A percentile compares a stretch with the other conserved stretches of the same genome.
Evolutionary conservation across 2,888 invertebrate species (phyloP).

Genomic region (Sinodicranocentrus sp.): DNA sequence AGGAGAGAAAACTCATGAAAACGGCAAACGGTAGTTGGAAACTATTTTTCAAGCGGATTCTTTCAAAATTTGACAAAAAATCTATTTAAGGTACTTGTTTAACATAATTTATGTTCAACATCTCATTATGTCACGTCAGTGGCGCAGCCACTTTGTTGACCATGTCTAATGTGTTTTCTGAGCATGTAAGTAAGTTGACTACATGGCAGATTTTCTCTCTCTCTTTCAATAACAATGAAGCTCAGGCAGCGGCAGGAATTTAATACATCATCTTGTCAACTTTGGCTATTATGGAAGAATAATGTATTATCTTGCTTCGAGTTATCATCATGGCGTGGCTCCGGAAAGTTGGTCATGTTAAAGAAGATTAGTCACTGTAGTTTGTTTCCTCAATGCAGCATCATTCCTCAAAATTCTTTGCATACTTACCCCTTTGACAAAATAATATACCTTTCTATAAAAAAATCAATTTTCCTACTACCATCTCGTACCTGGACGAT

Average conservation of each 20-base stretch:
- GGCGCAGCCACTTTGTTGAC: slow-evolving; percentile 43
- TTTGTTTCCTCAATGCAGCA: no score
- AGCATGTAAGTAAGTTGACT: slow-evolving; percentile 17
- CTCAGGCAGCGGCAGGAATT: slow-evolving; percentile 24
- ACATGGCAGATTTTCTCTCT: slow-evolving; percentile 18
- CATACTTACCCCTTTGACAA: no score
- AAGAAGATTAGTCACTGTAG: no score
- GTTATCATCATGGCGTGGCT: not conserved
- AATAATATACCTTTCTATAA: no score
- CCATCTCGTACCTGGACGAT: no score
- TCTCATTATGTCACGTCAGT: slow-evolving; percentile 59
- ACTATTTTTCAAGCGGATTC: not conserved
- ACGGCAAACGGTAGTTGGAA: slow-evolving; percentile 10
- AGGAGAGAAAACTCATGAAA: not conserved
- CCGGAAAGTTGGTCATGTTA: slow-evolving; percentile 13
- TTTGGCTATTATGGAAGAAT: not conserved
- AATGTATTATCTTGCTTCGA: not conserved
- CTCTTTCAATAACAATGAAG: slow-evolving; percentile 23
- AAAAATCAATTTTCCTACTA: no score
- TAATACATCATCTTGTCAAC: slow-evolving; percentile 24
- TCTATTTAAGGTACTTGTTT: slow-evolving; percentile 7
- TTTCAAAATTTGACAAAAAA: not conserved
- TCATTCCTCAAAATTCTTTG: no score
- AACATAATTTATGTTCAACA: slow-evolving; percentile 23
- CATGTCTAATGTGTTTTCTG: slow-evolving; percentile 48